Percentiles rank a stretch among this genome's conserved stretches.
Conservation (phyloP, 1,140 invertebrate genomes). For the Agrypnia vestita region DNA sequence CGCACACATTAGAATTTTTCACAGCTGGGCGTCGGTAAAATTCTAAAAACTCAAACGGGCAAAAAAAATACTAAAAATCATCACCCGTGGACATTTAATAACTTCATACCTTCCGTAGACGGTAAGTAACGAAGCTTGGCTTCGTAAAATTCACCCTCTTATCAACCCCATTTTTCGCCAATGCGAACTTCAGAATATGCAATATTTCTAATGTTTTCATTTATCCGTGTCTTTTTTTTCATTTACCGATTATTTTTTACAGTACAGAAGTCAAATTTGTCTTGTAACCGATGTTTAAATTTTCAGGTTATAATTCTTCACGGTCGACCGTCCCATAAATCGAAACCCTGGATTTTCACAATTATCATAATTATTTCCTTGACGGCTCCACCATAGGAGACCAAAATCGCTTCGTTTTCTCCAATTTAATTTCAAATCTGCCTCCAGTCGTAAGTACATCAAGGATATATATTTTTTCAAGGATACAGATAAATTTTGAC, state of each 20-base stretch:
- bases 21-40: constrained; percentile 53
- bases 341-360: constrained; percentile 44
- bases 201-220: constrained; percentile 29
- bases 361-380: constrained; percentile 51
- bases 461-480: constrained; percentile 24
- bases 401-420: constrained; percentile 72
- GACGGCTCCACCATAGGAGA: constrained; percentile 73
- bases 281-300: constrained; percentile 20
- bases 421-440: constrained; percentile 72
- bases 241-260: constrained; percentile 2
- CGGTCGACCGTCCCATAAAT: constrained; percentile 35
- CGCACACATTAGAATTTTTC: constrained; percentile 49
- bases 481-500: constrained; percentile 36
- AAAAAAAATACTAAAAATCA: constrained; percentile 19
- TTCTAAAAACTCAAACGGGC: constrained; percentile 41
- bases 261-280: neutral
- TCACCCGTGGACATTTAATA: constrained; percentile 2
- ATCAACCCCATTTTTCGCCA: constrained; percentile 39
- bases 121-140: constrained; percentile 39
- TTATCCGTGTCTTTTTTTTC: neutral
- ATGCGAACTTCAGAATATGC: constrained; percentile 40
- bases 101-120: constrained; percentile 9
- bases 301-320: constrained; percentile 51
- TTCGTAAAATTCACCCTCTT: constrained; percentile 33
- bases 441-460: constrained; percentile 70